Evolutionary conservation across 1,140 invertebrate genomes (phyloP).

Genomic region (Zaprionus ghesquierei): DNA sequence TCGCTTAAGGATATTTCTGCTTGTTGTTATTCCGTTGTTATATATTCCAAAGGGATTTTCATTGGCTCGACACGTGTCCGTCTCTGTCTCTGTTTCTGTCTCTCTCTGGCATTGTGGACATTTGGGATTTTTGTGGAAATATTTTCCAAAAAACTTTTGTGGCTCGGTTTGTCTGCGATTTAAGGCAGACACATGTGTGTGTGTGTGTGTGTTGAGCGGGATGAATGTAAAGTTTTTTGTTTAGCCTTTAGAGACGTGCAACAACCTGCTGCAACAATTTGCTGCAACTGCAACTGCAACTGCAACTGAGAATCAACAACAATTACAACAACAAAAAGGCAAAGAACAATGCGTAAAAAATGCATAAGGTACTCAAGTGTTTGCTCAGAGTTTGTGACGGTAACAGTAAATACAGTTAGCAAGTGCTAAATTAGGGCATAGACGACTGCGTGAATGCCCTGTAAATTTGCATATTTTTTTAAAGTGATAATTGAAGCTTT

Average conservation of each 20-base stretch:
- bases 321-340: slow-evolving; percentile 22
- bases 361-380: slow-evolving; percentile 68
- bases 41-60: slow-evolving; percentile 53
- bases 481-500: no score
- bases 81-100: neutral
- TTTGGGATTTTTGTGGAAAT: slow-evolving; percentile 45
- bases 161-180: neutral
- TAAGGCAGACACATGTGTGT: slow-evolving; percentile 52
- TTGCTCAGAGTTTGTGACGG: slow-evolving; percentile 30
- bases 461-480: neutral
- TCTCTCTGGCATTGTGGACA: slow-evolving; percentile 28
- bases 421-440: neutral
- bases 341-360: slow-evolving; percentile 59
- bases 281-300: no score
- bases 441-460: neutral
- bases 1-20: slow-evolving; percentile 14
- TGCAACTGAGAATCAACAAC: slow-evolving; percentile 53
- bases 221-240: slow-evolving; percentile 28
- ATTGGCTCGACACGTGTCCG: slow-evolving; percentile 45
- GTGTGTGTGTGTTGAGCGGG: slow-evolving; percentile 22
- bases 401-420: slow-evolving; percentile 19
- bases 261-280: slow-evolving; percentile 52
- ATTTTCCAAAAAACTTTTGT: slow-evolving; percentile 60
- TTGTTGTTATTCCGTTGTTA: slow-evolving; percentile 14
- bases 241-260: slow-evolving; percentile 60